A percentile compares a stretch with the other conserved stretches of the same genome.
phyloP scores from a whole-genome alignment of 1,140 invertebrate genomes.

The Papilio helenus region DNA sequence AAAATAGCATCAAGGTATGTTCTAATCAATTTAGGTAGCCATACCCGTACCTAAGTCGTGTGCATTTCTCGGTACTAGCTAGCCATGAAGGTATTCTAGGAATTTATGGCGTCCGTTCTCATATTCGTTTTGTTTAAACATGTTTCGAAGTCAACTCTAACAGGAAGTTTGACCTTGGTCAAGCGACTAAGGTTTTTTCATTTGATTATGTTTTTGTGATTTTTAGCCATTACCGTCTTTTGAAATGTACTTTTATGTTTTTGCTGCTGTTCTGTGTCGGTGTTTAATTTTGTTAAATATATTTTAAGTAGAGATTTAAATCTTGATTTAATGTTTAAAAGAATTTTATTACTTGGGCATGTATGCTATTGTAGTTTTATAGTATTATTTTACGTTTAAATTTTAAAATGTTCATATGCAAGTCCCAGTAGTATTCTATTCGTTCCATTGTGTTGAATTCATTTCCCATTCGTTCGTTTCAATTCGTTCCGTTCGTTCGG shows the following conservation, averaged over 20 bases:
- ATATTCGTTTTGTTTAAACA: conserved; percentile 15
- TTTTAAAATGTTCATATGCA: neutral
- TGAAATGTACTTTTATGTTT: neutral
- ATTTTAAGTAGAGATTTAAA: neutral
- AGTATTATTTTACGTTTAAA: neutral
- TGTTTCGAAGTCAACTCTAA: conserved; percentile 7
- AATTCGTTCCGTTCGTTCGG: conserved; percentile 7
- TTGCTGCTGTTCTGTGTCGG: neutral
- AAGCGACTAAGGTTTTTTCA: neutral
- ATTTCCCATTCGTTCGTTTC: conserved; percentile 7
- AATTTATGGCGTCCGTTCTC: conserved; percentile 17
- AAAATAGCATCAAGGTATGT: neutral
- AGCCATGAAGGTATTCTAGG: neutral
- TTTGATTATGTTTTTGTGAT: conserved; percentile 11
- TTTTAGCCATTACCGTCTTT: conserved; percentile 17
- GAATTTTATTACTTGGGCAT: too few relatives aligned
- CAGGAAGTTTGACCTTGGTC: conserved; percentile 22
- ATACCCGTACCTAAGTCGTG: neutral
- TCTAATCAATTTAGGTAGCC: conserved; percentile 14
- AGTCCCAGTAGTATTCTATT: neutral
- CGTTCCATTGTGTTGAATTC: conserved; percentile 9
- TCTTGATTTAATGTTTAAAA: too few relatives aligned
- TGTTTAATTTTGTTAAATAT: neutral
- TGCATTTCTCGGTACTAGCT: conserved; percentile 19
- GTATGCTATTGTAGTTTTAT: neutral